Evolutionary conservation across 2,113 vertebrate genomes (phyloP).

Genomic region (Oreochromis niloticus): DNA sequence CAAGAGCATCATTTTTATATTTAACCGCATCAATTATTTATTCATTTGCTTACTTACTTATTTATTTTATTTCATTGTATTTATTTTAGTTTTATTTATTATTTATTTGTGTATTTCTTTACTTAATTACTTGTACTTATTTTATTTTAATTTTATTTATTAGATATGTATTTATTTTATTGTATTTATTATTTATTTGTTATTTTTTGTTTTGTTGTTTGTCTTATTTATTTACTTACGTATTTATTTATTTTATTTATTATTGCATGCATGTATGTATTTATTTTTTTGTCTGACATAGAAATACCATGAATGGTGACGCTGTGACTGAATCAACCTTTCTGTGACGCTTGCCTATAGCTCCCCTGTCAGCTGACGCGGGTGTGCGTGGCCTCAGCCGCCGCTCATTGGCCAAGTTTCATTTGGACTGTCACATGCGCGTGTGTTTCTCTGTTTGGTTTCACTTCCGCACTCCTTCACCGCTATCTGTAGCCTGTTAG

Average conservation of each 20-base stretch:
- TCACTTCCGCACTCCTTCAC: slow-evolving; percentile 70
- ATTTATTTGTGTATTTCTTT: too few species aligned
- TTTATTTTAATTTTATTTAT: neutral
- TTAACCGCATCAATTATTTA: neutral
- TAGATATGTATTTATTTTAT: neutral
- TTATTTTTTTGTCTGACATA: neutral
- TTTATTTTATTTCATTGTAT: neutral
- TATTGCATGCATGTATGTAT: neutral
- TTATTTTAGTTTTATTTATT: neutral
- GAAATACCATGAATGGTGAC: neutral
- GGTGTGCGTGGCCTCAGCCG: neutral
- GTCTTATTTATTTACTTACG: neutral
- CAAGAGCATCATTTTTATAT: neutral
- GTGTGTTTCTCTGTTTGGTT: slow-evolving; percentile 53
- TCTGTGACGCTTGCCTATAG: neutral
- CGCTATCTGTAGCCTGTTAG: slow-evolving; percentile 24
- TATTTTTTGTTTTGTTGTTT: neutral
- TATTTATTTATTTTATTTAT: neutral
- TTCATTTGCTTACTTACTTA: neutral
- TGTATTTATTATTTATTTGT: neutral
- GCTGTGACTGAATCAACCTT: neutral
- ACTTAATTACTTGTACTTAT: too few species aligned
- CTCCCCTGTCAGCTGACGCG: slow-evolving; percentile 27
- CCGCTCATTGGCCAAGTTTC: slow-evolving; percentile 27
- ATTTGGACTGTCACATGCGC: slow-evolving; percentile 19